Conservation (phyloP, 2,113 vertebrate species). For the Marmota flaviventris region DNA sequence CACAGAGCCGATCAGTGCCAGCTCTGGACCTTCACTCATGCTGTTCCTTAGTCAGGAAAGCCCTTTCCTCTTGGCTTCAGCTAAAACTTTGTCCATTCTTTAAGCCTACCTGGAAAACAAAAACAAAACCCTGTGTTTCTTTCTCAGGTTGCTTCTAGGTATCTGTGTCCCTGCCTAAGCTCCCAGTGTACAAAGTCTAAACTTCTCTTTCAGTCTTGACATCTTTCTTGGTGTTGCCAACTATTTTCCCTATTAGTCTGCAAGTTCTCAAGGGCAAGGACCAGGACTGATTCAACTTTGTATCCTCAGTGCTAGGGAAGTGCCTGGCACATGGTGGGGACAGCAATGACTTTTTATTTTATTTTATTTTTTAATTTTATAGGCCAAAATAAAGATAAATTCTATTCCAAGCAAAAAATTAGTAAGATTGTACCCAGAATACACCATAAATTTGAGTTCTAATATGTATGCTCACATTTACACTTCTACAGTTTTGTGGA, state of each 20-base stretch:
- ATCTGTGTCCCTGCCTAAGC: not conserved
- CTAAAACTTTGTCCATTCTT: conserved; percentile 49
- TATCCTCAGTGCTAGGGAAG: not conserved
- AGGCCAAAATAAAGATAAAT: no score
- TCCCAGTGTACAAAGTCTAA: not conserved
- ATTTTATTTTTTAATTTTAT: no score
- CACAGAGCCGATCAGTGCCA: not conserved
- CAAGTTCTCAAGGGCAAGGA: conserved; percentile 19
- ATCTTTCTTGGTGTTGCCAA: not conserved
- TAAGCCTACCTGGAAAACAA: conserved; percentile 35
- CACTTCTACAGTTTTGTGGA: no score
- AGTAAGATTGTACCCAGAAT: no score
- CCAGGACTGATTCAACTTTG: not conserved
- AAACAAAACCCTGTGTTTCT: not conserved
- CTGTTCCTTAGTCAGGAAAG: conserved; percentile 20
- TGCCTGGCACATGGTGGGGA: not conserved
- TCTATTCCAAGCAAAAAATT: no score
- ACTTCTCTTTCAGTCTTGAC: not conserved
- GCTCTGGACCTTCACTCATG: not conserved
- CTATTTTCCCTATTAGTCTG: not conserved
- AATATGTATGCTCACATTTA: no score
- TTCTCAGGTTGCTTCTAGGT: not conserved
- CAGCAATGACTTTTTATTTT: not conserved
- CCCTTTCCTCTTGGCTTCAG: not conserved
- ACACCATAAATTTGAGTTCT: no score